These are phyloP conservation scores for Hestina assimilis DNA, from an alignment of 1,140 invertebrate species.

Conservation along the genomic window DNA sequence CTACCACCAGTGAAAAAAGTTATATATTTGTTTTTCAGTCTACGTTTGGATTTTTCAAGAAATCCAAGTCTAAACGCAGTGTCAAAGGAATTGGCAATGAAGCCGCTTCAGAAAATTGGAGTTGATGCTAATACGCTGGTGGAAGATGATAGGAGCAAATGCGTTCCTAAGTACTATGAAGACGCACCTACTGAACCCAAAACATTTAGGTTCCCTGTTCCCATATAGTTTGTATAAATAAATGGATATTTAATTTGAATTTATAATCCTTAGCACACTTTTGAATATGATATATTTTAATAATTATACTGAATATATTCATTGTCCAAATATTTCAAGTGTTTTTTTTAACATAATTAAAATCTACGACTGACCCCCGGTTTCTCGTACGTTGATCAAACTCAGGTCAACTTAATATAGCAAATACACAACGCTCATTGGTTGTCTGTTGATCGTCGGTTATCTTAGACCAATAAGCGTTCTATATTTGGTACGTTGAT, in stretches of 20 bases:
- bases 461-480: no score
- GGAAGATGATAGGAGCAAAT: slow-evolving; percentile 50
- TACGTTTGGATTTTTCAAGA: slow-evolving; percentile 69
- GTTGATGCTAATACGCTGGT: slow-evolving; percentile 36
- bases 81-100: slow-evolving; percentile 54
- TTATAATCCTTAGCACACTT: no score
- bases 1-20: no score
- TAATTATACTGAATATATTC: neutral
- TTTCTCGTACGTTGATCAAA: no score
- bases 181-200: slow-evolving; percentile 44
- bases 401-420: no score
- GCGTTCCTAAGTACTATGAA: slow-evolving; percentile 60
- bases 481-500: no score
- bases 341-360: no score
- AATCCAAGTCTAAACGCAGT: slow-evolving; percentile 54
- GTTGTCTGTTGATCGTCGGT: no score
- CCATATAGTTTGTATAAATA: slow-evolving; percentile 36
- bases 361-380: no score
- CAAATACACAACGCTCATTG: no score
- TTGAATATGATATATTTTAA: neutral
- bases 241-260: neutral
- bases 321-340: no score
- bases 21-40: slow-evolving; percentile 47
- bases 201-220: slow-evolving; percentile 60
- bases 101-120: slow-evolving; percentile 45